Evolutionary conservation across 2,888 invertebrate species (phyloP).

Genomic region (Epiblema foenella): DNA sequence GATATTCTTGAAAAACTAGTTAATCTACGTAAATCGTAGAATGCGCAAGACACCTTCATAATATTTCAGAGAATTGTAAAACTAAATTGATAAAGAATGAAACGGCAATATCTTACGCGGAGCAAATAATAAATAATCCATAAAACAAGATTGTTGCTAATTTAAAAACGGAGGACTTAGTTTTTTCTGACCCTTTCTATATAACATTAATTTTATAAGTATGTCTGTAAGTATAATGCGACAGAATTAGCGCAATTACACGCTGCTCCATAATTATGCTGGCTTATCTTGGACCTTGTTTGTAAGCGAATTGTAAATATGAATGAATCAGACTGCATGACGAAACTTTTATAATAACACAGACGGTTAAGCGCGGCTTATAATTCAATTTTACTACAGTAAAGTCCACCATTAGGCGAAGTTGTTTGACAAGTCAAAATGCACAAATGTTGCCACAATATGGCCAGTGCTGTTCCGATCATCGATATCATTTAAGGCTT

Average conservation of each 20-base stretch:
- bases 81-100: neutral
- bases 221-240: neutral
- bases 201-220: neutral
- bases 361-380: neutral
- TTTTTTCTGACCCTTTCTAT: no score
- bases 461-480: no score
- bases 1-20: no score
- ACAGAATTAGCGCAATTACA: neutral
- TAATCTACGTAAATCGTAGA: no score
- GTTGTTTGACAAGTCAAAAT: no score
- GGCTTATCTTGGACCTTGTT: constrained; percentile 1
- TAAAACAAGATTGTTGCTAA: no score
- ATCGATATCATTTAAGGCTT: no score
- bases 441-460: no score
- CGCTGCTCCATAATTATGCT: neutral
- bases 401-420: no score
- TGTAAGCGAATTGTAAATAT: constrained; percentile 8
- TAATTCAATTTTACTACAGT: neutral
- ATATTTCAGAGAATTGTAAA: neutral
- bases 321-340: constrained; percentile 13
- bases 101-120: neutral
- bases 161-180: no score
- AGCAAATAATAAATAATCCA: no score
- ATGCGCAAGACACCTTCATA: neutral
- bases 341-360: constrained; percentile 1